phyloP scores from a whole-genome alignment of 2,797 vertebrate species.

The Nasua narica region DNA sequence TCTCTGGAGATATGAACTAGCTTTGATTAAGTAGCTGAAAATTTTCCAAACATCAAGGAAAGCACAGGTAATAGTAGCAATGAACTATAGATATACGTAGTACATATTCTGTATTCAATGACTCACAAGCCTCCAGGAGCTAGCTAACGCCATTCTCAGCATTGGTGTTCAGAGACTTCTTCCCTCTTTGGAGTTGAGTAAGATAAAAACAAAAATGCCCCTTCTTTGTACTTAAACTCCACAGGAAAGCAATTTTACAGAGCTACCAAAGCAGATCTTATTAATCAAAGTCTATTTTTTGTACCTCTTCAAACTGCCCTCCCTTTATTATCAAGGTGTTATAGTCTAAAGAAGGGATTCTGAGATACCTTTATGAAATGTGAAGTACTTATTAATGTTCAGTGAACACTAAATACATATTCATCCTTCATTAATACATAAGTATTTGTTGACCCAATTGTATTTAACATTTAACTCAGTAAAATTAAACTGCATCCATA shows the following conservation, averaged over 20 bases:
- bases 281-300: slow-evolving; percentile 15
- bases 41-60: not conserved
- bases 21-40: not conserved
- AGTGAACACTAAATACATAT: not conserved
- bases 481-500: slow-evolving; percentile 3
- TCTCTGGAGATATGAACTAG: slow-evolving; percentile 11
- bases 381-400: not conserved
- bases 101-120: fast-evolving
- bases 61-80: not conserved
- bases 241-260: slow-evolving; percentile 35
- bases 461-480: not conserved
- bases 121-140: not conserved
- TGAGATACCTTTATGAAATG: not conserved
- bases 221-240: not conserved
- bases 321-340: not conserved
- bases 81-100: not conserved
- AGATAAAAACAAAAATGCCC: slow-evolving; percentile 22
- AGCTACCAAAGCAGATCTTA: not conserved
- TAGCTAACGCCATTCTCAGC: not conserved
- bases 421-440: not conserved
- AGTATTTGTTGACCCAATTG: not conserved
- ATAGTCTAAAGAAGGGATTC: not conserved
- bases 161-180: not conserved
- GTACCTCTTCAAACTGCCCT: not conserved
- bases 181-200: not conserved